A percentile compares a stretch with the other conserved stretches of the same genome.
Conservation (phyloP, 2,888 invertebrate species). For the Pandemis corylana region DNA sequence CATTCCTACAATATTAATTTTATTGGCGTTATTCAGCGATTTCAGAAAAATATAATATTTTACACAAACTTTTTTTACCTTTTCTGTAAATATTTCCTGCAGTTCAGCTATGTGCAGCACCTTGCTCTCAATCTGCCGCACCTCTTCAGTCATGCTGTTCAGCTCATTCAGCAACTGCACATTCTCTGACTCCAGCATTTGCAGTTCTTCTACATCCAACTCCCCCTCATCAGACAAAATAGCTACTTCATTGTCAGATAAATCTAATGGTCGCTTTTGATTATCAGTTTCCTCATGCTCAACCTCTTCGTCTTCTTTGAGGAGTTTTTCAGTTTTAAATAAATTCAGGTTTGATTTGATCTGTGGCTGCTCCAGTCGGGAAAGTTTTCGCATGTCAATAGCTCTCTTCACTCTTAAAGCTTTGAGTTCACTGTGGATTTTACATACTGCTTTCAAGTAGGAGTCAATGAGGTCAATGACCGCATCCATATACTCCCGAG, state of each 20-base stretch:
- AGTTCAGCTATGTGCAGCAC: slow-evolving; percentile 98
- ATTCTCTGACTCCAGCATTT: slow-evolving; percentile 97
- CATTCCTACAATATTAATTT: neutral
- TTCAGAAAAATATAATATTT: neutral
- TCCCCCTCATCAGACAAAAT: slow-evolving; percentile 86
- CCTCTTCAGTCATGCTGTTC: slow-evolving; percentile 95
- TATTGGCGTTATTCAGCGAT: no score
- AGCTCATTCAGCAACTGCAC: slow-evolving; percentile 93
- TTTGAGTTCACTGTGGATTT: slow-evolving; percentile 94
- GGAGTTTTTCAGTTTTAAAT: slow-evolving; percentile 58
- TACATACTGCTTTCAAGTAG: slow-evolving; percentile 94
- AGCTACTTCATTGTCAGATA: slow-evolving; percentile 77
- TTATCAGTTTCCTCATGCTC: slow-evolving; percentile 61
- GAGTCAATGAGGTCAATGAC: slow-evolving; percentile 90
- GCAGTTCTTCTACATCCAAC: slow-evolving; percentile 93
- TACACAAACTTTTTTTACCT: slow-evolving; percentile 70
- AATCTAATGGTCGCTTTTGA: slow-evolving; percentile 64
- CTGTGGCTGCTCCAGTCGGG: slow-evolving; percentile 86
- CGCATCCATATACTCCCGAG: slow-evolving; percentile 90
- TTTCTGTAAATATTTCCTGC: slow-evolving; percentile 98
- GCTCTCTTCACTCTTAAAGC: slow-evolving; percentile 94
- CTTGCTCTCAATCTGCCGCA: slow-evolving; percentile 94
- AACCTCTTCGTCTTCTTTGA: slow-evolving; percentile 56
- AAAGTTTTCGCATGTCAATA: slow-evolving; percentile 92
- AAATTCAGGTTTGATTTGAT: slow-evolving; percentile 65